Percentiles rank a stretch among this genome's conserved stretches.
phyloP scores from a whole-genome alignment of 2,113 vertebrate species.

The Phaethon lepturus region DNA sequence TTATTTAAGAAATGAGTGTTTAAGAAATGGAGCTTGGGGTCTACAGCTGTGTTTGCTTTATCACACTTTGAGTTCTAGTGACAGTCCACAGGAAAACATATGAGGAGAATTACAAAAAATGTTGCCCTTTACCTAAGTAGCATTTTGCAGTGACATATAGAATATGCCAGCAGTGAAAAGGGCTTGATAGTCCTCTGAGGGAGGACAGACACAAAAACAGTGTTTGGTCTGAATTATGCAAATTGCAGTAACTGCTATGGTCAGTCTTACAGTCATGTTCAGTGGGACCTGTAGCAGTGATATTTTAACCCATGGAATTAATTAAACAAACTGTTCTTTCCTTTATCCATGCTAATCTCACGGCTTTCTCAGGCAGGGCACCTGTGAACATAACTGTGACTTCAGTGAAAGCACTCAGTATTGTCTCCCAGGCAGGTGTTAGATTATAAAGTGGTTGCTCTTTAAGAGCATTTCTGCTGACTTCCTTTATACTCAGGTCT shows the following conservation, averaged over 20 bases:
- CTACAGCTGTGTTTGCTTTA: background rate
- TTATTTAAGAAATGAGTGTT: background rate
- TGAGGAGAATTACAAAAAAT: background rate
- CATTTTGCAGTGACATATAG: background rate
- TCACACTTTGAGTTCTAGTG: background rate
- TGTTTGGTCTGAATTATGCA: background rate
- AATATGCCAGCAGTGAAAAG: background rate
- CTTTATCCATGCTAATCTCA: background rate
- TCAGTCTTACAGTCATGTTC: background rate
- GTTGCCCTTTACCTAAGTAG: background rate
- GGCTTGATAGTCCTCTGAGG: background rate
- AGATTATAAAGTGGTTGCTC: background rate
- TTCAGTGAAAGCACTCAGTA: background rate
- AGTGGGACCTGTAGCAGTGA: background rate
- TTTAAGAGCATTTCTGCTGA: background rate
- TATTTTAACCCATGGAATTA: background rate
- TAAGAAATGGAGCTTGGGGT: background rate
- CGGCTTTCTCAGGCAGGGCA: background rate
- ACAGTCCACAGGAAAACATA: background rate
- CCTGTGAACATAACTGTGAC: background rate
- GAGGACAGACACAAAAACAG: no score
- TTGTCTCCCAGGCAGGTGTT: background rate
- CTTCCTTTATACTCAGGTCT: background rate
- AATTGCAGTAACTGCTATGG: background rate
- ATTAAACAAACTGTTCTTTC: background rate